These are phyloP conservation scores for Dicyrtomina minuta DNA, from an alignment of 2,888 invertebrate genomes.

Conservation along the genomic window DNA sequence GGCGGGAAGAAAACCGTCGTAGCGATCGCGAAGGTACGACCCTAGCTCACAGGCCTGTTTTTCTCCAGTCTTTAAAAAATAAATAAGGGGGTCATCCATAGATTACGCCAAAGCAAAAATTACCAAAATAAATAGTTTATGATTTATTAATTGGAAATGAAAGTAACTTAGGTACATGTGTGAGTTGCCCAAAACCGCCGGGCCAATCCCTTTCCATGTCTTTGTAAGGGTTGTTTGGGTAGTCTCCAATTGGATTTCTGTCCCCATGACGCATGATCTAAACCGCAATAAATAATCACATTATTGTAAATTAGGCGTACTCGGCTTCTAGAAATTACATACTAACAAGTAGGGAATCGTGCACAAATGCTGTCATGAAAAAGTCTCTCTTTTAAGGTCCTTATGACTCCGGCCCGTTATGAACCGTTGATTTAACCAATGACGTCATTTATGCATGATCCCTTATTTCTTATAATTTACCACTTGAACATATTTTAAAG, in stretches of 20 bases:
- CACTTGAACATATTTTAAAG: slow-evolving; percentile 26
- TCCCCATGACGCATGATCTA: slow-evolving; percentile 29
- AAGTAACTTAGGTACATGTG: background rate
- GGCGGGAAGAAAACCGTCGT: slow-evolving; percentile 61
- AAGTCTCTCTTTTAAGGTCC: background rate
- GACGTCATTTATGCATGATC: background rate
- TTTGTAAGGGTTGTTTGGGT: slow-evolving; percentile 14
- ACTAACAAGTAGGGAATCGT: too few species aligned
- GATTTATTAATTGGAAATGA: background rate
- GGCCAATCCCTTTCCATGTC: slow-evolving; percentile 12
- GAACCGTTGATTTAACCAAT: too few species aligned
- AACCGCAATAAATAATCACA: background rate
- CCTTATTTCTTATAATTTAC: slow-evolving; percentile 6
- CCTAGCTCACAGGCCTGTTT: slow-evolving; percentile 66
- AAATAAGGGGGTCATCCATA: background rate
- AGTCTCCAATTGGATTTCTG: slow-evolving; percentile 11
- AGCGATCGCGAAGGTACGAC: slow-evolving; percentile 68
- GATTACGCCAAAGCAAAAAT: too few species aligned
- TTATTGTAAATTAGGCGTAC: background rate
- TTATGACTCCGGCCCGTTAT: too few species aligned
- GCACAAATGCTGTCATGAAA: too few species aligned
- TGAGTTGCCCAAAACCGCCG: slow-evolving; percentile 23
- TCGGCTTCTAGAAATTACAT: background rate
- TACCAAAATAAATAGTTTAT: background rate
- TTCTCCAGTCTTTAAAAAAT: slow-evolving; percentile 54